Base-by-base conservation (phyloP, 2,113 vertebrate genomes). In the Dunckerocampus dactyliophorus region DNA sequence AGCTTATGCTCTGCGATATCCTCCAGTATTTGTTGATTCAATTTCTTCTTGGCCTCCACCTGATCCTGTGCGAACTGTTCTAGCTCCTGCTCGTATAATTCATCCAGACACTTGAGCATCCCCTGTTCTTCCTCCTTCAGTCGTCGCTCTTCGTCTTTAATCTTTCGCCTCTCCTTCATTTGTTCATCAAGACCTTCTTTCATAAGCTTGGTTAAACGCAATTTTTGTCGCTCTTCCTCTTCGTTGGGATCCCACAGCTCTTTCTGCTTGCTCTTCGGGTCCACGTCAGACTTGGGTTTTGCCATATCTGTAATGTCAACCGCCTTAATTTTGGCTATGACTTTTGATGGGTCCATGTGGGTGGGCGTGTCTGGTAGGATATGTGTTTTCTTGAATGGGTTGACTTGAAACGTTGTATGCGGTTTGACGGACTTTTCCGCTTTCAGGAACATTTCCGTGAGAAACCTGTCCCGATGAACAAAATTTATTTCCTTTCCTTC, bases 401-500 rank as follows among this genome's bases (percentile, higher is more conserved):
- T 56, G 37, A 56, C 19, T 15, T 56, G 54, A 21, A 56, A 56
- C 7, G 54, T 56, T 1, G 19, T 42, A 14, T 56, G 54, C 54
- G 54, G 54, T 42, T 20, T 39, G 37, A 56, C 54, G 1, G 37
- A 42, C 12, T 11, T 39, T 31, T 56, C 54, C 1, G 54, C 54
- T 14, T 56, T 56, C n/a, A 37, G n/a, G 54, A 56, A 56, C 54
- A 56, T 56, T 42, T 56, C 54, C 1, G 54, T 14, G 0, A 56
- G 54, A 15, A 56, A 56, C 42, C 24, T 39, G 54, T 56, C 54
- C 54, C 54, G 54, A 8, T 56, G 37, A 24, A 56, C 54, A 8
- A 56, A 56, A 21, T 56, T 56, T 1, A 56, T 1, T 4, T 42
- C 7, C 42, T 56, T 56, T 21, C 34, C 54, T 0, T 56, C 54